Percentiles rank a stretch among this genome's conserved stretches.
These are phyloP conservation scores for Cyanoderma ruficeps DNA, from an alignment of 2,113 vertebrate species.

Conservation along the genomic window DNA sequence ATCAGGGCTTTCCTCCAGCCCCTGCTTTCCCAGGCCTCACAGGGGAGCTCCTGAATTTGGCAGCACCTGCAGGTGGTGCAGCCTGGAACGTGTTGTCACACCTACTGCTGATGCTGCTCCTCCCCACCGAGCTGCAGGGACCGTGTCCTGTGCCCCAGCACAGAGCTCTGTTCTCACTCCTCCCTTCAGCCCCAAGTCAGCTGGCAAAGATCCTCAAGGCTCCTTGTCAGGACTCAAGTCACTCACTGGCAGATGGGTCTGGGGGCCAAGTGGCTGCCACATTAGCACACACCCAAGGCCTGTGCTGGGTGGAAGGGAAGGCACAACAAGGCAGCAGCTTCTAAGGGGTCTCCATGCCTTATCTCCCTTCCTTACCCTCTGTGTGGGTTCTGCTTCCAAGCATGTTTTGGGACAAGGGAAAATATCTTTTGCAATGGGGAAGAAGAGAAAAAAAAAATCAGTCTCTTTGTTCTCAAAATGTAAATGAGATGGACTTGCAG, in stretches of 20 bases:
- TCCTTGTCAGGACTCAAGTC: background rate
- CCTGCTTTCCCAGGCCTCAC: background rate
- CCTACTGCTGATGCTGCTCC: background rate
- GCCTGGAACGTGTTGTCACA: background rate
- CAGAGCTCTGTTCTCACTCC: background rate
- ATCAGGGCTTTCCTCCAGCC: background rate
- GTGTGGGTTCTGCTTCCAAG: background rate
- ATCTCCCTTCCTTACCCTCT: background rate
- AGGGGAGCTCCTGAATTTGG: background rate
- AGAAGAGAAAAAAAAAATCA: background rate
- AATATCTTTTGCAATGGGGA: background rate
- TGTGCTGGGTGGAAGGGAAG: background rate
- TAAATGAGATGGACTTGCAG: background rate
- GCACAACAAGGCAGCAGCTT: accelerated
- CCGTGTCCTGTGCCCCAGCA: accelerated
- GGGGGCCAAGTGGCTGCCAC: background rate
- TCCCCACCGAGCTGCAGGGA: background rate
- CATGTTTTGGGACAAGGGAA: background rate
- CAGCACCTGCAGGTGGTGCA: background rate
- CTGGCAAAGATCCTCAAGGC: background rate
- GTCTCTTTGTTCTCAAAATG: background rate
- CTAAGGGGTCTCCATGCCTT: background rate
- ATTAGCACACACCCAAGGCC: accelerated
- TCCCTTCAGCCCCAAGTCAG: background rate
- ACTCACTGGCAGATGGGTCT: background rate